Evolutionary conservation across 1,140 invertebrate genomes (phyloP), one percentile per base, ranked within the genome.

Genomic region (Drosophila jambulina): DNA sequence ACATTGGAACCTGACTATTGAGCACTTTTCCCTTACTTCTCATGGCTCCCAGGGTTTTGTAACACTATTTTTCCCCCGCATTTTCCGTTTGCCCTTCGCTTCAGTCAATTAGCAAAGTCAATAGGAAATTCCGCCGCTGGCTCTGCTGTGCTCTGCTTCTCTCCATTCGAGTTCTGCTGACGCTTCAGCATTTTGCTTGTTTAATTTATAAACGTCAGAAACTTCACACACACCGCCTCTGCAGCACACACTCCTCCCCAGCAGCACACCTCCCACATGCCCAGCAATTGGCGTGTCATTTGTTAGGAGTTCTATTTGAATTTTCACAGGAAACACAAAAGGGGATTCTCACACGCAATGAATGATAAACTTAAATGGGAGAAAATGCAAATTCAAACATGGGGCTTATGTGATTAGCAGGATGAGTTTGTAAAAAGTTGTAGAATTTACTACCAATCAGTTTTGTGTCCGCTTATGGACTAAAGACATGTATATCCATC

Each of bases 31-130:
- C 29, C 51, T 9, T 32, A 23, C 23, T 53, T 53, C 27, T 9
- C 25, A 40, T 53, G n/a, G 17, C 23, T 17, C 15, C 21, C 29
- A 42, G 62, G 62, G 23, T 53, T 62, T 60, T 74, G 43, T 74
- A 27, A 74, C 48, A 29, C 27, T 23, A 32, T 75, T 56, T 80
- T 32, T 12, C 53, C 54, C 54, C 27, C 46, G 53, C 32, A 40
- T 15, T 46, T 46, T 46, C n/a, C 34, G 15, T 48, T 36, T 29
- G 59, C 71, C 58, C 23, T 64, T 49, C 34, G 67, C 53, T 62
- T 21, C 46, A 84, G 72, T 90, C 85, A 88, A 88, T 88, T 88
- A 88, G 84, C 85, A 88, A 84, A 90, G 84, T 88, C 84, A 88
- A 88, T 90, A 88, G 77, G 69, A 61, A 71, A 65, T 61, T 48